A percentile compares a stretch with the other conserved stretches of the same genome.
phyloP scores from a whole-genome alignment of 2,888 invertebrate species.

The Ennomos erosarius region DNA sequence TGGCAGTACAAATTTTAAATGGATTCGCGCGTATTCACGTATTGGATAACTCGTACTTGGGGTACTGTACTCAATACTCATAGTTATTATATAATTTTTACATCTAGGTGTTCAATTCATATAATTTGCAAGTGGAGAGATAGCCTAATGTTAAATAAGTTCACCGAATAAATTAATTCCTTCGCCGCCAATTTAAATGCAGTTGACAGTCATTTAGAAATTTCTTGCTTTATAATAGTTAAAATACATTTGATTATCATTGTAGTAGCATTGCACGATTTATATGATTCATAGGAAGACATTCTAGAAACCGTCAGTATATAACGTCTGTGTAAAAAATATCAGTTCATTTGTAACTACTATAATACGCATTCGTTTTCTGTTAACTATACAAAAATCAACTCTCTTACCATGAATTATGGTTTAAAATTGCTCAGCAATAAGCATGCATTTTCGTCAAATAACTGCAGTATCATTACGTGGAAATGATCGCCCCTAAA shows the following conservation, averaged over 20 bases:
- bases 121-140: slow-evolving; percentile 39
- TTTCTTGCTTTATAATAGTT: slow-evolving; percentile 35
- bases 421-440: too few relatives aligned
- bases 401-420: too few relatives aligned
- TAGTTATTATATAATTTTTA: slow-evolving; percentile 7
- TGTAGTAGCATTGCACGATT: slow-evolving; percentile 68
- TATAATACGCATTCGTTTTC: slow-evolving; percentile 13
- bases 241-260: slow-evolving; percentile 54
- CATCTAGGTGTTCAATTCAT: slow-evolving; percentile 15
- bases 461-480: not conserved
- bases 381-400: not conserved
- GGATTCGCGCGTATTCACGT: too few relatives aligned
- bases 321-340: slow-evolving; percentile 12
- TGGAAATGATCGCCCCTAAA: not conserved
- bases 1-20: too few relatives aligned
- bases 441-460: too few relatives aligned
- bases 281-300: slow-evolving; percentile 47
- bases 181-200: slow-evolving; percentile 74
- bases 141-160: slow-evolving; percentile 42
- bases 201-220: slow-evolving; percentile 70
- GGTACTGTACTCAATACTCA: slow-evolving; percentile 13
- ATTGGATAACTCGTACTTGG: too few relatives aligned
- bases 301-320: slow-evolving; percentile 7
- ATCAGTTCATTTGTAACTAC: slow-evolving; percentile 5
- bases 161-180: slow-evolving; percentile 67